Base-by-base conservation (phyloP, 1,140 invertebrate species). In the Cyphomyrmex costatus region DNA sequence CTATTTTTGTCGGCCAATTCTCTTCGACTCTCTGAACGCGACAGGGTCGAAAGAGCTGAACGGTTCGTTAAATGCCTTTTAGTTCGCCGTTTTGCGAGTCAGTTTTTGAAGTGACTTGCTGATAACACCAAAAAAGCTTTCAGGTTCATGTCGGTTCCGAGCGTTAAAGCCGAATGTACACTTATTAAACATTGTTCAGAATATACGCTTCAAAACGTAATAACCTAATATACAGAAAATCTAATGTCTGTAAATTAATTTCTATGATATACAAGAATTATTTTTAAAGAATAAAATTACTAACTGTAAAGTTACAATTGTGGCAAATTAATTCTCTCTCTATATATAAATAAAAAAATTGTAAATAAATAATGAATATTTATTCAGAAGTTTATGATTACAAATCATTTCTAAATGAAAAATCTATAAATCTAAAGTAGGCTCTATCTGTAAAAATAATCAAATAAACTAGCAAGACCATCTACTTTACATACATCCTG, bases 1-100 rank as follows among this genome's bases (percentile, higher is more conserved):
- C 14, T 74, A 73, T 73, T 83, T 82, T 73, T 83, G 65, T 36
- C 65, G 68, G 68, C 79, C 53, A 83, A 66, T 79, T 85, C 61
- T 80, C 42, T 80, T 80, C 53, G 76, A 80, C 36, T 51, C 76
- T 63, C 63, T 71, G 65, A 65, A 21, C 87, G 87, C 87, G 84
- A 89, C 56, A 89, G 85, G 85, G 78, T 82, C 79, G 86, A 90
- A 90, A 88, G 89, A 90, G 89, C 79, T 46, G 86, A 88, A 90
- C 77, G 89, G 82, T 90, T 90, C 89, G 89, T 90, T 90, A 90
- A 90, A 90, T 90, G 82, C 86, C 86, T 89, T 90, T 86, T 89
- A 89, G 58, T 71, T 61, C 51, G 61, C 86, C 78, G 77, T 82
- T 79, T 85, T 80, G 68, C 58, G 73, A 86, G 68, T 68, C 73